phyloP scores from a whole-genome alignment of 1,140 invertebrate species.

The Latrodectus geometricus region DNA sequence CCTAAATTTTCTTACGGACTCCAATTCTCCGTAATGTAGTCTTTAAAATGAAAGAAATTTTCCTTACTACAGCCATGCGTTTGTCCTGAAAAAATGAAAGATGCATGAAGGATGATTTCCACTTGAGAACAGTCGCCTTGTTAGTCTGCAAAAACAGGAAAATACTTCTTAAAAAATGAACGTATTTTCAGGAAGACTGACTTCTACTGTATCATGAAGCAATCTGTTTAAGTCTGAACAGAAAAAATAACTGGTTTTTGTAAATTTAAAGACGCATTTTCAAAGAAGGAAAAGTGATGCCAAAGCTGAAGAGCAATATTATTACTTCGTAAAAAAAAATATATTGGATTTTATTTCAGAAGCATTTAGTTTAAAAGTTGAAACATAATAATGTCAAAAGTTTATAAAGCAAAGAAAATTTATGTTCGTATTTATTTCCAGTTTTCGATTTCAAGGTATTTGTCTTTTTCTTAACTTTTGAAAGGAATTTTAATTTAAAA shows the following conservation, averaged over 20 bases:
- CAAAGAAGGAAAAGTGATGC: not conserved
- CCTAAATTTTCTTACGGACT: too few relatives aligned
- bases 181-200: not conserved
- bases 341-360: too few relatives aligned
- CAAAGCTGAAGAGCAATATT: too few relatives aligned
- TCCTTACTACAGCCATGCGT: not conserved
- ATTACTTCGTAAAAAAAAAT: too few relatives aligned
- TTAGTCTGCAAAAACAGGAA: slow-evolving; percentile 18
- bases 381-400: too few relatives aligned
- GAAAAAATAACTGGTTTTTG: not conserved
- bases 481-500: too few relatives aligned
- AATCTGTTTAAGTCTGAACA: not conserved
- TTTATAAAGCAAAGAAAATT: too few relatives aligned
- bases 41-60: not conserved
- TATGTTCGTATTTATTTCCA: too few relatives aligned
- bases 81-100: slow-evolving; percentile 16
- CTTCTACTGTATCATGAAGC: not conserved
- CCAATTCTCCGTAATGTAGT: too few relatives aligned
- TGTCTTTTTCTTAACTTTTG: too few relatives aligned
- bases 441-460: too few relatives aligned
- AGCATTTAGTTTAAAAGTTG: too few relatives aligned
- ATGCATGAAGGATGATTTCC: slow-evolving; percentile 28
- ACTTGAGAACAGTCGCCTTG: slow-evolving; percentile 9
- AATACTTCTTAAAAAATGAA: slow-evolving; percentile 30
- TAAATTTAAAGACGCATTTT: not conserved